Percentiles rank a stretch among this genome's conserved stretches.
These are phyloP conservation scores for Sphyrna mokarran DNA, from an alignment of 2,113 vertebrate species.

Conservation along the genomic window DNA sequence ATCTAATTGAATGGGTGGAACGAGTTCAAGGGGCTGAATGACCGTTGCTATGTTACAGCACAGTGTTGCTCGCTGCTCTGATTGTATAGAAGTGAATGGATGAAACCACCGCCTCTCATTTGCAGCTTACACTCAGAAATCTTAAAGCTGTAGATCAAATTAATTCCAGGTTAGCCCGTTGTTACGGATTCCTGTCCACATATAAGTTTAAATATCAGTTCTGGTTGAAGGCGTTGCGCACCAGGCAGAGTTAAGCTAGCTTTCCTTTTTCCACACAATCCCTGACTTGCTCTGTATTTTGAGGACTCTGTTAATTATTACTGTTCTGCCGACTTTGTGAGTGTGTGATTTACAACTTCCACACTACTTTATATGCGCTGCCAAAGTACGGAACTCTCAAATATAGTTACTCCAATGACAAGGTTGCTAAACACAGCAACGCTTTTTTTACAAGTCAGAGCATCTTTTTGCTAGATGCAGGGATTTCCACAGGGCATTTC, in stretches of 20 bases:
- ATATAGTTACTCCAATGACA: not conserved
- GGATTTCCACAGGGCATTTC: not conserved
- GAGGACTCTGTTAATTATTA: not conserved
- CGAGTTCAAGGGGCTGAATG: not conserved
- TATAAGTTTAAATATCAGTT: not conserved
- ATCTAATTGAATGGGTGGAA: not conserved
- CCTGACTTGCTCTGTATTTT: not conserved
- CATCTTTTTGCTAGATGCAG: not conserved
- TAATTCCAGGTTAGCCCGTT: not conserved
- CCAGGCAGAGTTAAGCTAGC: not conserved
- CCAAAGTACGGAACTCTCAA: not conserved
- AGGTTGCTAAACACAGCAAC: not conserved
- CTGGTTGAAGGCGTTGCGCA: not conserved
- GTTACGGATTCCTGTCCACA: not conserved
- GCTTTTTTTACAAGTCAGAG: not conserved
- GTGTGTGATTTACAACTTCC: not conserved
- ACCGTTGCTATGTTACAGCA: not conserved
- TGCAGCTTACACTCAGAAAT: not conserved
- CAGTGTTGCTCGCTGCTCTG: not conserved
- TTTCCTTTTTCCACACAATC: not conserved
- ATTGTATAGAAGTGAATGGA: not conserved
- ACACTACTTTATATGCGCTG: not conserved
- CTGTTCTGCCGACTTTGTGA: not conserved
- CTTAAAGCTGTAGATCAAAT: not conserved
- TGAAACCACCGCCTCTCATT: not conserved